Conservation (phyloP, 2,113 vertebrate species). For the Odobenus rosmarus region DNA sequence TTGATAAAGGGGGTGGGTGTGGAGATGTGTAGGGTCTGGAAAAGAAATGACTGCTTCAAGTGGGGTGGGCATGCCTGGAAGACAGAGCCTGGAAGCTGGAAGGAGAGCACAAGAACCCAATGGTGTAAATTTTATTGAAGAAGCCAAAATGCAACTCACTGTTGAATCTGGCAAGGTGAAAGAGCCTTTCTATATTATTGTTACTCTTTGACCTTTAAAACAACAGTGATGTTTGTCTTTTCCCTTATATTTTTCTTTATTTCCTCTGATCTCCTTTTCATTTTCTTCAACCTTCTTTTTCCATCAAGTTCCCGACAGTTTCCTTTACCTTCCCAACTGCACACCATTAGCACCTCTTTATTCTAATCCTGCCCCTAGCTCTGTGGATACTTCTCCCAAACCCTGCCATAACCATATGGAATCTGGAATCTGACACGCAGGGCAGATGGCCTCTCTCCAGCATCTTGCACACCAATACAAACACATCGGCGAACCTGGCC, state of each 20-base stretch:
- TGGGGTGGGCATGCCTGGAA: background rate
- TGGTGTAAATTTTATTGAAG: background rate
- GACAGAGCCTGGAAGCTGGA: background rate
- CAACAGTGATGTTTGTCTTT: conserved; percentile 73
- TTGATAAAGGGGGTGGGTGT: background rate
- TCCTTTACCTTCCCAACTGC: conserved; percentile 83
- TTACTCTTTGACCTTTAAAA: conserved; percentile 83
- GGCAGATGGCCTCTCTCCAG: conserved; percentile 74
- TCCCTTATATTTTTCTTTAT: conserved; percentile 69
- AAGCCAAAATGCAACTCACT: background rate
- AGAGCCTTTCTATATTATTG: conserved; percentile 80
- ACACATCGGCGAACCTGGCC: conserved; percentile 66
- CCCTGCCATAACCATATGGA: conserved; percentile 78
- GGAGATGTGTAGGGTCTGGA: background rate
- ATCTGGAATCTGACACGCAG: conserved; percentile 76
- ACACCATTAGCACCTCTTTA: conserved; percentile 86
- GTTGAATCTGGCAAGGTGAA: conserved; percentile 80
- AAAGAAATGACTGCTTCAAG: background rate
- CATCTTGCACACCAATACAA: conserved; percentile 76
- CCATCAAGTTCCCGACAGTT: conserved; percentile 80
- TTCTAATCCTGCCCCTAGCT: conserved; percentile 81
- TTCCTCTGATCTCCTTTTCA: conserved; percentile 80
- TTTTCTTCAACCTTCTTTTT: conserved; percentile 82
- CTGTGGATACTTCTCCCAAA: conserved; percentile 79
- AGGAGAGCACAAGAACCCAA: background rate